phyloP scores from a whole-genome alignment of 2,797 vertebrate species.

The Erethizon dorsatum region DNA sequence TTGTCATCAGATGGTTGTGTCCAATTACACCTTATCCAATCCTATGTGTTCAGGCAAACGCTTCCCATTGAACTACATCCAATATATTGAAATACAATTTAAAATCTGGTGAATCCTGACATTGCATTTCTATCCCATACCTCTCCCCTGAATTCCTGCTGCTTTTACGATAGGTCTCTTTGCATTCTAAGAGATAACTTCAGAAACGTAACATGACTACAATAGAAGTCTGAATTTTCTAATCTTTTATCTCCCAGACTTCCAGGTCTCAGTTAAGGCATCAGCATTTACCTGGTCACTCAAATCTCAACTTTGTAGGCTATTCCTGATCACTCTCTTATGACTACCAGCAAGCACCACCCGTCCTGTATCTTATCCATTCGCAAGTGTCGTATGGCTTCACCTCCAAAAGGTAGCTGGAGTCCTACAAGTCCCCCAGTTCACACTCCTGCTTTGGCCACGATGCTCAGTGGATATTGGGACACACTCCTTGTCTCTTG shows the following conservation, averaged over 20 bases:
- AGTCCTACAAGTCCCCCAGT: neutral
- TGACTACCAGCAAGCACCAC: neutral
- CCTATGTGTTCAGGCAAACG: neutral
- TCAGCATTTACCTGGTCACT: neutral
- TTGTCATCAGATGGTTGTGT: neutral
- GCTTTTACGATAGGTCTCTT: neutral
- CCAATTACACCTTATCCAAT: neutral
- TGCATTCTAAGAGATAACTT: neutral
- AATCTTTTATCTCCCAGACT: neutral
- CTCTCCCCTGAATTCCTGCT: slow-evolving; percentile 14
- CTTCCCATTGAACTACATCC: neutral
- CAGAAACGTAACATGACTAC: neutral
- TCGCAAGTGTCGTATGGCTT: slow-evolving; percentile 39
- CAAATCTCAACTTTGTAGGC: neutral
- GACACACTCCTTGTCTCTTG: neutral
- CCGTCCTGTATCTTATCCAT: neutral
- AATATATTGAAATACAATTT: neutral
- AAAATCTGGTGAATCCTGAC: neutral
- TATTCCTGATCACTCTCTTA: neutral
- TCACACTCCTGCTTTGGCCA: neutral
- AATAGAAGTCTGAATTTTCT: slow-evolving; percentile 1
- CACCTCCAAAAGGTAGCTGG: neutral
- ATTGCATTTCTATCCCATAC: neutral
- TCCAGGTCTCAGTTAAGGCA: neutral
- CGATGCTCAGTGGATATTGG: neutral